Evolutionary conservation across 2,888 invertebrate genomes (phyloP), one percentile per base, ranked within the genome.

Genomic region (Nomada fabriciana): DNA sequence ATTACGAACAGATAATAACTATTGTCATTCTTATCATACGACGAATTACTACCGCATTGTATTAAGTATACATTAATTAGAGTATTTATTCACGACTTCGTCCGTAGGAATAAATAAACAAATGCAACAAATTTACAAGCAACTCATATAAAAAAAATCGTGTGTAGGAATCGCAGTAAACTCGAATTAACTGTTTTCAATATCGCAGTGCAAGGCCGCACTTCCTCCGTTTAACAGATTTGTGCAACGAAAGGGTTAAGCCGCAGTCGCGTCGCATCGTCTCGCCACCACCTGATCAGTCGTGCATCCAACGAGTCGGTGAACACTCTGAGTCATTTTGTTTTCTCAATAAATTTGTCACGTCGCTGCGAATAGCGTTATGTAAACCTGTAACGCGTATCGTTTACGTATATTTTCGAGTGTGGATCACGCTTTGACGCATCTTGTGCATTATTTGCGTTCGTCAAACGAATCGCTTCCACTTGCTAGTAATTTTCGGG

Each of bases 321-420:
- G 47, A 10, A 57, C 50, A 42, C 50, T 52, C 64, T 76, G 76
- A 73, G 29, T 77, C 78, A 76, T 68, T 76, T 78, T 76, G 47
- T 76, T 78, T 78, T 76, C 68, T 68, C 61, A 20, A 78, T 76
- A 78, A 76, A 61, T 71, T 76, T 71, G 78, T 68, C 80, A 67
- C 71, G 80, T 71, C 71, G 61, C 65, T 71, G 53, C 63, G 57
- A 80, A 78, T 80, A 67, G 72, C 72, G 55, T 78, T 72, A 79
- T 57, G 43, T 80, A 80, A 80, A 79, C 55, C 42, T 42, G 64
- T 60, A 65, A 52, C 77, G 64, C 43, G 65, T 29, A 64, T 53
- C 53, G 68, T 63, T 57, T 63, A 50, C 63, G 76, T 36, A 76
- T 76, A 61, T 76, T 69, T 79, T 63, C 55, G 42, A 68, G 50